phyloP scores from a whole-genome alignment of 2,888 invertebrate genomes.

The Clepsis dumicolana region DNA sequence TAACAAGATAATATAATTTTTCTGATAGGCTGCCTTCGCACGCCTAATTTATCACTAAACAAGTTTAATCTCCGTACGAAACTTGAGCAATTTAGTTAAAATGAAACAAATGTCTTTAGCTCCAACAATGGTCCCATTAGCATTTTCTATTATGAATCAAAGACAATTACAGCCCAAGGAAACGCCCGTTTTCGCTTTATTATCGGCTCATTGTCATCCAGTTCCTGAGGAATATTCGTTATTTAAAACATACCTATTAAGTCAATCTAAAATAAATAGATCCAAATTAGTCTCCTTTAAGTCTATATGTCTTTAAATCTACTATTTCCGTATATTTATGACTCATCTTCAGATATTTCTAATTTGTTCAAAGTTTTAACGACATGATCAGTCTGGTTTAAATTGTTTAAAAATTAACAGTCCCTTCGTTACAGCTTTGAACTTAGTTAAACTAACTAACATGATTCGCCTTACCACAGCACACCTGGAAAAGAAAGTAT shows the following conservation, averaged over 20 bases:
- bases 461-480: too few relatives aligned
- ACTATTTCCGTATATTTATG: too few relatives aligned
- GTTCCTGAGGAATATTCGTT: slow-evolving; percentile 17
- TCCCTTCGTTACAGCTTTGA: too few relatives aligned
- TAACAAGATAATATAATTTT: not conserved
- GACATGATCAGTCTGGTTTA: too few relatives aligned
- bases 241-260: slow-evolving; percentile 22
- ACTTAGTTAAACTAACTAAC: too few relatives aligned
- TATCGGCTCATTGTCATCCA: slow-evolving; percentile 37
- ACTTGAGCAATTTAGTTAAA: slow-evolving; percentile 45
- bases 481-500: too few relatives aligned
- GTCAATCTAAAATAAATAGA: slow-evolving; percentile 17
- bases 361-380: too few relatives aligned
- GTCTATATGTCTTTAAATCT: too few relatives aligned
- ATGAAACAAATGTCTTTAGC: slow-evolving; percentile 51
- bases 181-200: slow-evolving; percentile 48
- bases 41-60: slow-evolving; percentile 9
- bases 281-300: slow-evolving; percentile 1
- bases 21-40: not conserved
- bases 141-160: slow-evolving; percentile 55
- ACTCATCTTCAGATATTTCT: too few relatives aligned
- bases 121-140: slow-evolving; percentile 54
- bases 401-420: too few relatives aligned
- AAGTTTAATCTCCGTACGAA: slow-evolving; percentile 39
- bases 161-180: slow-evolving; percentile 51